Percentiles rank a stretch among this genome's conserved stretches.
These are phyloP conservation scores for Pterocles orientalis DNA, from an alignment of 2,113 vertebrate species.

Conservation along the genomic window DNA sequence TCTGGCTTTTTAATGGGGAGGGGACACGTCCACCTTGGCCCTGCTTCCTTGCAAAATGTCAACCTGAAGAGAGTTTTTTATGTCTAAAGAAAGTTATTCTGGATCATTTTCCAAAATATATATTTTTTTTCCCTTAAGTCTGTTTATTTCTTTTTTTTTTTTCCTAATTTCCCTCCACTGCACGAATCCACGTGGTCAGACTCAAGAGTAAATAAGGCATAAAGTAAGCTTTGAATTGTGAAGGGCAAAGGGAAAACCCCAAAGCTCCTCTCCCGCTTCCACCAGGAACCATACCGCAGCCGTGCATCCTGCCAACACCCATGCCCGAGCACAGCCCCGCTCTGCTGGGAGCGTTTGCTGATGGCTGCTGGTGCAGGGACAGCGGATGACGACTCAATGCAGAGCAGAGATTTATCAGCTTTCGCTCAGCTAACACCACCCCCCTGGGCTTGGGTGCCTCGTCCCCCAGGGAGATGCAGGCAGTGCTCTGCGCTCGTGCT, in stretches of 20 bases:
- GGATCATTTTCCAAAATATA: not conserved
- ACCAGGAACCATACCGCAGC: not conserved
- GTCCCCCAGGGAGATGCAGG: not conserved
- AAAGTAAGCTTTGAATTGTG: not conserved
- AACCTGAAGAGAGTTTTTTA: not conserved
- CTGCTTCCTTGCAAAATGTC: not conserved
- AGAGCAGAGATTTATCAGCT: not conserved
- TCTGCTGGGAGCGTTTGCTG: not conserved
- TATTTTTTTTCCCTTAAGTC: not conserved
- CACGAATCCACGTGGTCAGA: not conserved
- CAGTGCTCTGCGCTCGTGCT: fast-evolving
- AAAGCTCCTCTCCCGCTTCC: not conserved
- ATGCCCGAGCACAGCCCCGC: fast-evolving
- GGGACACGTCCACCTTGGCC: not conserved
- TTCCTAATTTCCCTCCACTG: not conserved
- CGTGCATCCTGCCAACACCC: not conserved
- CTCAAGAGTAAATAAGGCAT: not conserved
- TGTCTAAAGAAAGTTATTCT: not conserved
- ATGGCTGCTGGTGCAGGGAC: not conserved
- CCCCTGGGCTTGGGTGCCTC: not conserved
- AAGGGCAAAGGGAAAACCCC: not conserved
- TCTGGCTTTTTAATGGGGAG: not conserved
- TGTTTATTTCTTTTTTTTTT: not conserved
- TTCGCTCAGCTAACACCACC: not conserved
- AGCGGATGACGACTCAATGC: not conserved